These are phyloP conservation scores for Ligdia adustata DNA, from an alignment of 2,888 invertebrate species.

Conservation along the genomic window DNA sequence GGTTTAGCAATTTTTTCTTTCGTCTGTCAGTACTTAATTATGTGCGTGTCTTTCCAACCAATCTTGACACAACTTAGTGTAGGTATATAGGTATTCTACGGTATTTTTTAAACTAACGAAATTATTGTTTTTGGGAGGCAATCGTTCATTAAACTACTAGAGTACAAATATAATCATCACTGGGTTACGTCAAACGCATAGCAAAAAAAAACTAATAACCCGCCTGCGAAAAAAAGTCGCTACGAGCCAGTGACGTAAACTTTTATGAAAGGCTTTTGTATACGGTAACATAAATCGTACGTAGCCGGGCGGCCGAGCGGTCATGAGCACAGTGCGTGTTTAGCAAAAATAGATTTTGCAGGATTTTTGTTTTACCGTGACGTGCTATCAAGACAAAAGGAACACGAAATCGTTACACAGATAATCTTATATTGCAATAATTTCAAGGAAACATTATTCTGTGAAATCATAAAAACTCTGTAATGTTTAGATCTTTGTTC, in stretches of 20 bases:
- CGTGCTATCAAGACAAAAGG: constrained; percentile 71
- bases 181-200: constrained; percentile 1
- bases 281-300: constrained; percentile 42
- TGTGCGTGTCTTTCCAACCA: too few species aligned
- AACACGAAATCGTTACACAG: constrained; percentile 58
- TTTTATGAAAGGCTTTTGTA: constrained; percentile 38
- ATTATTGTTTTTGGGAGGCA: too few species aligned
- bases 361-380: constrained; percentile 70
- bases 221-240: constrained; percentile 4
- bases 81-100: too few species aligned
- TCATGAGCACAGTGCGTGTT: constrained; percentile 75
- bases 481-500: constrained; percentile 86
- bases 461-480: constrained; percentile 70
- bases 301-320: constrained; percentile 67
- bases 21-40: too few species aligned
- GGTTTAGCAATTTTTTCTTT: too few species aligned
- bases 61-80: too few species aligned
- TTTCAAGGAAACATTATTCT: constrained; percentile 53
- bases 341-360: constrained; percentile 78
- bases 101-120: too few species aligned
- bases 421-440: constrained; percentile 60
- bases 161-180: too few species aligned
- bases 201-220: constrained; percentile 3
- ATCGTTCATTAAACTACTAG: too few species aligned
- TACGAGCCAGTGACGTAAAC: constrained; percentile 5